Base-by-base conservation (phyloP, 2,888 invertebrate species). In the Drosophila austrosaltans region DNA sequence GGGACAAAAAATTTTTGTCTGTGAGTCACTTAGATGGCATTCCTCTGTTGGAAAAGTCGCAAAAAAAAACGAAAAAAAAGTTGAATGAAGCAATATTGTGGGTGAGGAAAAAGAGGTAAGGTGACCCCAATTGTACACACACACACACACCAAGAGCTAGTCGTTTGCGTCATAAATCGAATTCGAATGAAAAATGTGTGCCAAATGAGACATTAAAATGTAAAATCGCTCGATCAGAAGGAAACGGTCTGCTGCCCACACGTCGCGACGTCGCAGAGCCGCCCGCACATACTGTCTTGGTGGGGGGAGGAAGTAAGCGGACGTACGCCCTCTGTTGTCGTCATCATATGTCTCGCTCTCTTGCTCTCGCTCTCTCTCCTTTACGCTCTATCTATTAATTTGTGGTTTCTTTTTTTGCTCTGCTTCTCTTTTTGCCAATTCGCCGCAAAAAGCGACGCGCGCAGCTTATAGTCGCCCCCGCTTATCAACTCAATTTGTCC, bases 121-220 rank as follows among this genome's bases (percentile, higher is more conserved):
- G 57, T 57, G 57, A 39, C 57, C 57, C 39, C 57, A 57, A 57
- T 57, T 12, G 36, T 25, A 20, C 25, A 53, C 5, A 25, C 2
- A 53, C 53, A 53, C 20, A 30, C 54, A 53, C 53, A 30, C 53
- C 30, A 36, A 32, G 12, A 32, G 12, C 56, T 36, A 10, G 16
- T n/a, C 20, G 25, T 81, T 82, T 83, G 81, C 82, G 82, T 86
- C 82, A 83, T 79, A 75, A 77, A 71, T 79, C 81, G 74, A 79
- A 81, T 73, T 77, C 70, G 75, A 68, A 69, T 69, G 59, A 57
- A 73, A 78, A 83, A 83, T 86, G 81, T 82, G 83, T 82, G 82
- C 82, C 82, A 83, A 86, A 78, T 77, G 72, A 70, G 74, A 81
- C 63, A 81, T 75, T 72, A 77, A 70, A 66, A 59, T 32, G 53